Conservation (phyloP, 2,888 invertebrate genomes). For the Pocota personata region DNA sequence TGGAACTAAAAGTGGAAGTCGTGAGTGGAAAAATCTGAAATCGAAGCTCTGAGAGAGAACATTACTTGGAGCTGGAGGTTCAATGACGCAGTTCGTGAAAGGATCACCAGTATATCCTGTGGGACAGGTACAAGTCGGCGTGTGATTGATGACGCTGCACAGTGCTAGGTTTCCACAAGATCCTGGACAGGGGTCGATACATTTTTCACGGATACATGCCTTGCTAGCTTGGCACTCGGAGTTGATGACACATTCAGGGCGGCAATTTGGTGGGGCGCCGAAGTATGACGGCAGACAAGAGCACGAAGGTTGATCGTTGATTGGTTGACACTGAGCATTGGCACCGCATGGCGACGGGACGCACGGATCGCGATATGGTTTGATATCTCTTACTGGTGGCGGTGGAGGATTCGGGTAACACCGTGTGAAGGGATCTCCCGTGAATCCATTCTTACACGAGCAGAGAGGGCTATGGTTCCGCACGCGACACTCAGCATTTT, state of each 20-base stretch:
- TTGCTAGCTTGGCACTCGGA: slow-evolving; percentile 87
- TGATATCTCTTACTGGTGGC: slow-evolving; percentile 74
- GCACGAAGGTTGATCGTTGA: slow-evolving; percentile 85
- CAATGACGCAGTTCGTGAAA: slow-evolving; percentile 84
- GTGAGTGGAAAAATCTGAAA: not conserved
- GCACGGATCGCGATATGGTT: slow-evolving; percentile 84
- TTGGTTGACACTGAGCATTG: slow-evolving; percentile 85
- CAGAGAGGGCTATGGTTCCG: slow-evolving; percentile 89
- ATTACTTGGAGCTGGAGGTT: slow-evolving; percentile 80
- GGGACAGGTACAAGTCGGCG: slow-evolving; percentile 86
- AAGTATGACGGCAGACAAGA: slow-evolving; percentile 85
- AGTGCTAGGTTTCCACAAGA: slow-evolving; percentile 86
- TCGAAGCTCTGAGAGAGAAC: not conserved
- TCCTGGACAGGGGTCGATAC: slow-evolving; percentile 88
- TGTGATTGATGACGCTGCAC: slow-evolving; percentile 86
- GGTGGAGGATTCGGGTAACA: slow-evolving; percentile 81
- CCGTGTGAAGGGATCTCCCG: slow-evolving; percentile 88
- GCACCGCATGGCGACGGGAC: slow-evolving; percentile 87
- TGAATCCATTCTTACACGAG: slow-evolving; percentile 86
- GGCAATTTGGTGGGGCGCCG: slow-evolving; percentile 88
- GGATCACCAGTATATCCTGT: slow-evolving; percentile 86
- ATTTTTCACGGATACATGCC: slow-evolving; percentile 87
- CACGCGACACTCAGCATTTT: slow-evolving; percentile 84
- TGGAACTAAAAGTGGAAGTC: slow-evolving; percentile 57
- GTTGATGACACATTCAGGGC: slow-evolving; percentile 87